Evolutionary conservation across 2,888 invertebrate species (phyloP).

Genomic region (Stramonita haemastoma): DNA sequence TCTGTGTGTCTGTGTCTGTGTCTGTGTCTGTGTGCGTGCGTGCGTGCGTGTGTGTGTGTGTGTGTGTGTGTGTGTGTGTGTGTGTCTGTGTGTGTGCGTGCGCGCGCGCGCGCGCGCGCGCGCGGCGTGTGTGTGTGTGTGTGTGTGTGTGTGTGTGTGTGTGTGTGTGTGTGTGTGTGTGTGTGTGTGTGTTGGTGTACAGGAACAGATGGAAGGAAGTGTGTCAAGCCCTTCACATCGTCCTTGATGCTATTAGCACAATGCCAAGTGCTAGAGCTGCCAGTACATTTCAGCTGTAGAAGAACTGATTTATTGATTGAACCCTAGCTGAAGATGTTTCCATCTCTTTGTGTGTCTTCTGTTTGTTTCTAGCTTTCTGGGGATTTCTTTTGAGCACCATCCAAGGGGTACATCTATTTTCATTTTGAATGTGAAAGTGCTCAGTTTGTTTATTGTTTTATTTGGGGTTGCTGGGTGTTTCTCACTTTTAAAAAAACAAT

Average conservation of each 20-base stretch:
- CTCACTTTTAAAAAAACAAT: too few species aligned
- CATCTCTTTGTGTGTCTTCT: too few species aligned
- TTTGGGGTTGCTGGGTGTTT: too few species aligned
- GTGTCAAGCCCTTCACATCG: conserved; percentile 53
- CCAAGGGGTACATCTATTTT: too few species aligned
- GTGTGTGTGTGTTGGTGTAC: conserved; percentile 34
- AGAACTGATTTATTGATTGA: too few species aligned
- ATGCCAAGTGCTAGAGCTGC: conserved; percentile 53
- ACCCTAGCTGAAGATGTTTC: too few species aligned
- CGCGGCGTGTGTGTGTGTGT: neutral
- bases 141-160: conserved; percentile 8
- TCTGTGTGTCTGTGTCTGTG: conserved; percentile 15
- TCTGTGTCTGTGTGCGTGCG: conserved; percentile 16
- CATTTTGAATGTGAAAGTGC: too few species aligned
- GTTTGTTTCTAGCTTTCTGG: too few species aligned
- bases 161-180: conserved; percentile 29
- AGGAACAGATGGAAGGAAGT: conserved; percentile 43
- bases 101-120: too few species aligned
- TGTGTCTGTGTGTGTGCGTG: conserved; percentile 27
- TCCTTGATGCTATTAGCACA: conserved; percentile 50
- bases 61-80: conserved; percentile 5
- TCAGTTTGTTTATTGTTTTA: too few species aligned
- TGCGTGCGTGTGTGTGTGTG: conserved; percentile 9
- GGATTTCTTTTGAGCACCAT: too few species aligned
- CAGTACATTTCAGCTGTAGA: conserved; percentile 29